Conservation (phyloP, 2,888 invertebrate species). For the Nomada hirtipes region DNA sequence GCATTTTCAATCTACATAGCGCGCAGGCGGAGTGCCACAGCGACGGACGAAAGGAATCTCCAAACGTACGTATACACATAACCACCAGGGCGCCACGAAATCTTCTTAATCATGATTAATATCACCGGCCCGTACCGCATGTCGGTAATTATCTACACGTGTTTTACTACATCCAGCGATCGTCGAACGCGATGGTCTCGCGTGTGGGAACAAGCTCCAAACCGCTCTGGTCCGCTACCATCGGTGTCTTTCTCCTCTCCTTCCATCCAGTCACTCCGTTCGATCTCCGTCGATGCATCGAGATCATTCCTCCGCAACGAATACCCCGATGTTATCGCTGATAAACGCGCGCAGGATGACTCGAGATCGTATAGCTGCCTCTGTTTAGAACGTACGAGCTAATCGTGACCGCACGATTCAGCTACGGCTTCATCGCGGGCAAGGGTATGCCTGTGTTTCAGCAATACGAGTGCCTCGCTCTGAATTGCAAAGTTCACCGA, state of each 20-base stretch:
- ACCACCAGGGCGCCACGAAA: slow-evolving; percentile 68
- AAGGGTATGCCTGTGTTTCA: slow-evolving; percentile 23
- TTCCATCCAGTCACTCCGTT: slow-evolving; percentile 31
- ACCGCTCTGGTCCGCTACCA: slow-evolving; percentile 60
- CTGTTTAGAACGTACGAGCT: slow-evolving; percentile 32
- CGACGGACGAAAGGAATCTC: no score
- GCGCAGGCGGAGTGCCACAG: neutral
- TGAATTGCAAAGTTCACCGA: slow-evolving; percentile 73
- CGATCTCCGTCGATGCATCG: slow-evolving; percentile 3
- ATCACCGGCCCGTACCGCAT: slow-evolving; percentile 73
- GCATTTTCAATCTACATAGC: no score
- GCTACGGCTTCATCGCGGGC: slow-evolving; percentile 53
- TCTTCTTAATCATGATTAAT: slow-evolving; percentile 81
- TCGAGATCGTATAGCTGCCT: slow-evolving; percentile 18
- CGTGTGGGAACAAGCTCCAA: slow-evolving; percentile 76
- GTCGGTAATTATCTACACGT: slow-evolving; percentile 79
- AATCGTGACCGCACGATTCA: slow-evolving; percentile 66
- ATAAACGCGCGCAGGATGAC: slow-evolving; percentile 28
- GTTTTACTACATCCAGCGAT: slow-evolving; percentile 73
- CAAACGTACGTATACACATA: slow-evolving; percentile 18
- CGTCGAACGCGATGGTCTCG: slow-evolving; percentile 57
- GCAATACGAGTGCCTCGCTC: slow-evolving; percentile 70
- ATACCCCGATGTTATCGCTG: slow-evolving; percentile 38
- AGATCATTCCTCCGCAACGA: slow-evolving; percentile 34
- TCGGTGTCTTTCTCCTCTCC: slow-evolving; percentile 44